Conservation (phyloP, 2,797 vertebrate species). For the Pseudochirops cupreus region DNA sequence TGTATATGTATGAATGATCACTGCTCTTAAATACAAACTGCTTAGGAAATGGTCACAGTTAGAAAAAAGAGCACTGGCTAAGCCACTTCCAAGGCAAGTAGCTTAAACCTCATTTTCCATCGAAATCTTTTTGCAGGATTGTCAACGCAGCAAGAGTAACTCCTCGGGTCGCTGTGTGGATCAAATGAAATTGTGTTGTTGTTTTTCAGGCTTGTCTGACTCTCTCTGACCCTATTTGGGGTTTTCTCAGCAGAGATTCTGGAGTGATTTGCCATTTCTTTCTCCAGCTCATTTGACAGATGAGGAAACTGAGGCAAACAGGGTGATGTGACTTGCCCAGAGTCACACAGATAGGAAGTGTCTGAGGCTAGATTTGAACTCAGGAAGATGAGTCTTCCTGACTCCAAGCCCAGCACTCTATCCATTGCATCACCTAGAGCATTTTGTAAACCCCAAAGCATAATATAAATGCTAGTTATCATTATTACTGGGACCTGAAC, state of each 20-base stretch:
- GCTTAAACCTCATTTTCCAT: background rate
- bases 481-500: background rate
- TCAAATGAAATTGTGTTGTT: background rate
- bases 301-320: background rate
- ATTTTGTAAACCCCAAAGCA: background rate
- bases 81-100: background rate
- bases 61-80: background rate
- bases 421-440: background rate
- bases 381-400: background rate
- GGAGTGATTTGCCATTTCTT: background rate
- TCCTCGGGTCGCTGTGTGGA: background rate
- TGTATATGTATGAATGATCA: background rate
- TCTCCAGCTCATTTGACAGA: background rate
- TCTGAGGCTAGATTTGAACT: background rate
- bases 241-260: background rate
- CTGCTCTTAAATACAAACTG: background rate
- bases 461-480: background rate
- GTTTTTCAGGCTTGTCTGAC: background rate
- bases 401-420: background rate
- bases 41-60: background rate
- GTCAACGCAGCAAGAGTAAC: background rate
- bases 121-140: background rate
- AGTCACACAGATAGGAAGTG: background rate
- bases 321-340: background rate
- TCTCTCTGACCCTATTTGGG: background rate